Evolutionary conservation across 2,797 vertebrate genomes (phyloP).

Genomic region (Pachyuromys duprasi): DNA sequence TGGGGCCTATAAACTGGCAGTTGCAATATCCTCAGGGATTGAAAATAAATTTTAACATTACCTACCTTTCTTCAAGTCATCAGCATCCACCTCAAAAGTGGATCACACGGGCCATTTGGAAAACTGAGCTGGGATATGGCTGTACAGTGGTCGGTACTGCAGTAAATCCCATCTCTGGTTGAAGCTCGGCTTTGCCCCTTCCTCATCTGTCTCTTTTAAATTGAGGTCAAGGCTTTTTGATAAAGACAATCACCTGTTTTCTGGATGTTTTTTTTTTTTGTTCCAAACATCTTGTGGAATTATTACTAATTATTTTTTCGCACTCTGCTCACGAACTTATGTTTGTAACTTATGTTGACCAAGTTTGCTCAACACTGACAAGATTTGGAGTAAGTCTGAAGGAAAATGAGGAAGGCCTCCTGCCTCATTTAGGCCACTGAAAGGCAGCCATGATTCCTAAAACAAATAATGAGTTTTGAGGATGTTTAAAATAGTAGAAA

Average conservation of each 20-base stretch:
- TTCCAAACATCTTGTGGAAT: constrained; percentile 85
- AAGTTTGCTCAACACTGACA: constrained; percentile 78
- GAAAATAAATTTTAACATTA: constrained; percentile 96
- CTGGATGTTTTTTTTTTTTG: constrained; percentile 85
- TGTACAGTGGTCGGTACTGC: constrained; percentile 64
- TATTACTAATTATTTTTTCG: constrained; percentile 75
- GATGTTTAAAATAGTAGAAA: constrained; percentile 61
- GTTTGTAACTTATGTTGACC: constrained; percentile 73
- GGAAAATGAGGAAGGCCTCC: constrained; percentile 19
- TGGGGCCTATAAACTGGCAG: constrained; percentile 93
- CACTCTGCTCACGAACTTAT: constrained; percentile 77
- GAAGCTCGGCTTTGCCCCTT: constrained; percentile 68
- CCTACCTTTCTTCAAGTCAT: constrained; percentile 91
- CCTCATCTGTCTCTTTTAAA: constrained; percentile 77
- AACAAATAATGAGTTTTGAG: constrained; percentile 57
- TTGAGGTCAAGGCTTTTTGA: constrained; percentile 79
- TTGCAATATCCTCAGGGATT: constrained; percentile 93
- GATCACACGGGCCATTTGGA: background rate
- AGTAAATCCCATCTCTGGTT: constrained; percentile 66
- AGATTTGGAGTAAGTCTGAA: constrained; percentile 64
- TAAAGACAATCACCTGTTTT: constrained; percentile 79
- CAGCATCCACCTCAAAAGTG: constrained; percentile 80
- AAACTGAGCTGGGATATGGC: background rate
- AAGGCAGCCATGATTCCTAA: constrained; percentile 66
- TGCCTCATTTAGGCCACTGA: constrained; percentile 48